Evolutionary conservation across 2,113 vertebrate species (phyloP).

Genomic region (Petroica traversi): DNA sequence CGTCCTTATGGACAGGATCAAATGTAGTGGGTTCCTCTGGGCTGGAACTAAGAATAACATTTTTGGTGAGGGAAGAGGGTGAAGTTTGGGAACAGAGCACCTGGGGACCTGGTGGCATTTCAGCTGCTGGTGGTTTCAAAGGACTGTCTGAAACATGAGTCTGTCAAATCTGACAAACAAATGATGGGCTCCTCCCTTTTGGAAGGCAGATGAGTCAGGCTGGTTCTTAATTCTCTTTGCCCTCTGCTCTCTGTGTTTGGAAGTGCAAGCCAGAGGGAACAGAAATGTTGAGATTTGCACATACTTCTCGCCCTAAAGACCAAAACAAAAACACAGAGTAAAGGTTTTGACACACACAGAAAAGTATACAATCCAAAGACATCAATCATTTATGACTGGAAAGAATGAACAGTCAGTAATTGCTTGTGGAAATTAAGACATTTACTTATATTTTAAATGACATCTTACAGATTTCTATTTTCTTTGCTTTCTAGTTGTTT

Average conservation of each 20-base stretch:
- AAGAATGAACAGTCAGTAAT: background rate
- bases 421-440: background rate
- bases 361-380: background rate
- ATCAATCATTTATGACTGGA: background rate
- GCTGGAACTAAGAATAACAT: background rate
- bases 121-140: background rate
- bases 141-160: rapidly evolving
- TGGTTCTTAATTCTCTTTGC: background rate
- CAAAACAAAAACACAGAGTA: background rate
- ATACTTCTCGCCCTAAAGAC: background rate
- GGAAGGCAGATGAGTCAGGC: background rate
- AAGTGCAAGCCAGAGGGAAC: background rate
- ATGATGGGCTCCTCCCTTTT: background rate
- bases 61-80: background rate
- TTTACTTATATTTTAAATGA: background rate
- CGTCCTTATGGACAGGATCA: background rate
- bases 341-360: background rate
- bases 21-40: background rate
- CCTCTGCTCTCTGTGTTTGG: background rate
- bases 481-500: background rate
- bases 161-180: background rate
- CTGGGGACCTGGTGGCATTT: background rate
- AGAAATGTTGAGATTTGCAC: background rate
- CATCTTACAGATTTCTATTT: background rate
- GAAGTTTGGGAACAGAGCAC: rapidly evolving